Base-by-base conservation (phyloP, 2,797 vertebrate species). In the Nothura maculosa region DNA sequence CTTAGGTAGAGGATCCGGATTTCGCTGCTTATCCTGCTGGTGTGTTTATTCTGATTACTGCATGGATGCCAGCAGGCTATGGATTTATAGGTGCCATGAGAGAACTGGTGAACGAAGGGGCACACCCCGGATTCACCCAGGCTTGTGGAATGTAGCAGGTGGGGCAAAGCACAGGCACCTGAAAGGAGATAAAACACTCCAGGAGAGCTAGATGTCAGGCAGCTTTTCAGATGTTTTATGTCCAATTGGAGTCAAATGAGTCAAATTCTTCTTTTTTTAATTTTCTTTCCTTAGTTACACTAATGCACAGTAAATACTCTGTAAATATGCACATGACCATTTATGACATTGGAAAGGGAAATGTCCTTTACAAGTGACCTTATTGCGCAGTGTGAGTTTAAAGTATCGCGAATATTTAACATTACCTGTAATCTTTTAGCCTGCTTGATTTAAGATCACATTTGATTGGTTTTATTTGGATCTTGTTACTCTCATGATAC, bases 171-270 rank as follows among this genome's bases (percentile, higher is more conserved):
- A 57, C 21, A 45, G 28, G 9, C 6, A 12, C 43, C 9, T 64
- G 48, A 83, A 85, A 64, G 12, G 32, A 30, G 38, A 32, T 61
- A 82, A 60, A 22, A 7, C 68, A 12, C 13, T 79, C 34, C 27
- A 40, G 9, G 50, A 78, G 72, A 85, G 11, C 8, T 38, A 36
- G 77, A 57, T 24, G 67, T 82, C 28, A 50, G 57, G 62, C 22
- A 89, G 40, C 28, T 87, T 45, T 9, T 74, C 20, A 42, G 0
- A 0, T 64, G n/a, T 52, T 82, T 3, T 11, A 12, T 48, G 34
- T 50, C 70, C 85, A 85, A 28, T 61, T 87, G 68, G 89, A 74
- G 32, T 83, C 48, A 85, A 78, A 52, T 48, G 91, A 77, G 30
- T 81, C 48, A 85, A 75, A 57, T 54, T 47, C 25, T 2, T 28